Evolutionary conservation across 2,113 vertebrate genomes (phyloP).

Genomic region (Oryctolagus cuniculus): DNA sequence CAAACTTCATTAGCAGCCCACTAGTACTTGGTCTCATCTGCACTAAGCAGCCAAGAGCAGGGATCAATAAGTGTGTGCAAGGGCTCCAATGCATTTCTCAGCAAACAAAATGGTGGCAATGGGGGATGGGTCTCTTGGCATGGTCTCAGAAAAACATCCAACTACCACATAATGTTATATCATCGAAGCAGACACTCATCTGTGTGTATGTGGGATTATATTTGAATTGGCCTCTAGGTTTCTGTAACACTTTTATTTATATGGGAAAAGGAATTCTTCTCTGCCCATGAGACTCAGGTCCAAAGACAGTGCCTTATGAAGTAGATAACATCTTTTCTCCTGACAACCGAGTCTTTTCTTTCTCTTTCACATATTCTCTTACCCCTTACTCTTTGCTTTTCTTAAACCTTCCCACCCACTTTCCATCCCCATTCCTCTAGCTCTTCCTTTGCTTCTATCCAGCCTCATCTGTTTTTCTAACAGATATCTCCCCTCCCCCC

Average conservation of each 20-base stretch:
- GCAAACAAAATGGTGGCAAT: neutral
- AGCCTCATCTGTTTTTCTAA: neutral
- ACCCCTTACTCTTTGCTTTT: neutral
- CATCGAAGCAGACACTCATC: neutral
- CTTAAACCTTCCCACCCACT: neutral
- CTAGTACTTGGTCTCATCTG: neutral
- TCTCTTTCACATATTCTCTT: neutral
- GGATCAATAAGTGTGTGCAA: neutral
- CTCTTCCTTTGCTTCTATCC: neutral
- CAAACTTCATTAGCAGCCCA: neutral
- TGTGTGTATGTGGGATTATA: neutral
- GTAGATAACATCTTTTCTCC: rapidly evolving
- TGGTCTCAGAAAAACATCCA: neutral
- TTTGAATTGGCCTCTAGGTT: neutral
- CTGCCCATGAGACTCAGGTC: neutral
- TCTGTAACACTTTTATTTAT: neutral
- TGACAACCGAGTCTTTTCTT: neutral
- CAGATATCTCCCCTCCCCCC: neutral
- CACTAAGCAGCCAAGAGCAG: neutral
- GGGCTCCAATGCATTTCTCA: rapidly evolving
- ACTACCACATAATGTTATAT: rapidly evolving
- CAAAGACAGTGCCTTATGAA: neutral
- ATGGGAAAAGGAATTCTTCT: neutral
- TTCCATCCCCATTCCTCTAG: neutral
- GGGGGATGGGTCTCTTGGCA: neutral